Percentiles rank a stretch among this genome's conserved stretches.
Conservation (phyloP, 2,888 invertebrate genomes). For the Spialia ferax region DNA sequence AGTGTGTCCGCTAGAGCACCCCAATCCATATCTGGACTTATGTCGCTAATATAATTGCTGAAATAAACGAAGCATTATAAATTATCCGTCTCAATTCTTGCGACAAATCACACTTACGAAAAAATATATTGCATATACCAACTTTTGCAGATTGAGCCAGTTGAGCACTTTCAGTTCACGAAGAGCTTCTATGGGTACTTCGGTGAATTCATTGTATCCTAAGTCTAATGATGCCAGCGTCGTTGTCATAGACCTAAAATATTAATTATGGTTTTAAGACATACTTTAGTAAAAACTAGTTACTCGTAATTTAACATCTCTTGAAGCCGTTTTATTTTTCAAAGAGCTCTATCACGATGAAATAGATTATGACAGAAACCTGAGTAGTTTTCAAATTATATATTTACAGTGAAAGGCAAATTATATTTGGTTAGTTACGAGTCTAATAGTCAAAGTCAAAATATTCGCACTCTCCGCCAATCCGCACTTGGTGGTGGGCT, state of each 20-base stretch:
- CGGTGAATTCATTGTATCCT: conserved; percentile 90
- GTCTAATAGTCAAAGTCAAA: too few relatives aligned
- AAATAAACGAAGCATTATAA: conserved; percentile 52
- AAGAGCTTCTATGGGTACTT: conserved; percentile 89
- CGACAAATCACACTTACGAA: background rate
- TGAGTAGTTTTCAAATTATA: too few relatives aligned
- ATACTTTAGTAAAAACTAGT: background rate
- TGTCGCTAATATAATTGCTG: conserved; percentile 89
- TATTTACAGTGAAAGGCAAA: too few relatives aligned
- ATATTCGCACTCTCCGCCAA: too few relatives aligned
- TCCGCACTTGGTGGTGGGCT: too few relatives aligned
- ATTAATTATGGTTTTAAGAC: conserved; percentile 38
- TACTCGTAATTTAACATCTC: background rate
- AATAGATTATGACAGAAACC: too few relatives aligned
- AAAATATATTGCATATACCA: conserved; percentile 56
- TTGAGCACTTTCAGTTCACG: conserved; percentile 88
- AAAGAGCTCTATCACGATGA: too few relatives aligned
- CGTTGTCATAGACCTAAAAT: conserved; percentile 90
- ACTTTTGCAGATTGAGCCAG: conserved; percentile 93
- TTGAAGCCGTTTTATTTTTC: background rate
- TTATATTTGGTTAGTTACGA: too few relatives aligned
- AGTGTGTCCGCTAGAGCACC: conserved; percentile 90
- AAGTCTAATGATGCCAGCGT: conserved; percentile 92
- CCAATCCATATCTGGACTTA: conserved; percentile 86
- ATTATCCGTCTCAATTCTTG: background rate